These are phyloP conservation scores for Gryon sp. DNA, from an alignment of 1,140 invertebrate species.

Conservation along the genomic window DNA sequence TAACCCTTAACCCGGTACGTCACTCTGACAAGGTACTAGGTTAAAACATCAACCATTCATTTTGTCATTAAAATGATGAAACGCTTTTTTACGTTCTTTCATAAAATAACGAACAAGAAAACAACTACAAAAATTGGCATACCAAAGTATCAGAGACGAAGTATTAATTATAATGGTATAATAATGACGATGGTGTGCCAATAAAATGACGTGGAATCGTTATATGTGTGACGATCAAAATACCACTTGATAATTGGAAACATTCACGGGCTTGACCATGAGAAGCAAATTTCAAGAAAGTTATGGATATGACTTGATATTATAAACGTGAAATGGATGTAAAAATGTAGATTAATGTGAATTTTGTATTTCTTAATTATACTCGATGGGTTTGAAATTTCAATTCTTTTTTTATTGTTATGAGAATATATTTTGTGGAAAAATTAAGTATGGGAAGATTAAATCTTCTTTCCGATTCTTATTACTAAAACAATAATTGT, in stretches of 20 bases:
- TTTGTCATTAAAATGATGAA: slow-evolving; percentile 34
- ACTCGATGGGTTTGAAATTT: too few relatives aligned
- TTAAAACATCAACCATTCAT: slow-evolving; percentile 33
- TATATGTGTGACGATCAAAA: slow-evolving; percentile 15
- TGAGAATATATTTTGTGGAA: too few relatives aligned
- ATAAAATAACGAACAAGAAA: too few relatives aligned
- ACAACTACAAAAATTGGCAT: slow-evolving; percentile 1
- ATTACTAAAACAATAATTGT: too few relatives aligned
- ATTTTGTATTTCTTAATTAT: too few relatives aligned
- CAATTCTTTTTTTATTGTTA: too few relatives aligned
- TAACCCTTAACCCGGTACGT: slow-evolving; percentile 33
- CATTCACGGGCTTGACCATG: slow-evolving; percentile 2
- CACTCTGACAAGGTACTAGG: slow-evolving; percentile 7
- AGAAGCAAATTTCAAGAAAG: too few relatives aligned
- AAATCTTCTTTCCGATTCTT: too few relatives aligned
- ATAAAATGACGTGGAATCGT: slow-evolving; percentile 24
- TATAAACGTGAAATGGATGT: too few relatives aligned
- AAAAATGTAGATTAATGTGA: too few relatives aligned
- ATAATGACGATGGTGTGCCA: slow-evolving; percentile 1
- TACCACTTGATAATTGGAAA: slow-evolving; percentile 12
- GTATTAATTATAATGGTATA: slow-evolving; percentile 33
- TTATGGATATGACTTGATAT: too few relatives aligned
- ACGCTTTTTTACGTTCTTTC: slow-evolving; percentile 2
- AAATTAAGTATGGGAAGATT: too few relatives aligned
- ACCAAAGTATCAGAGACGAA: slow-evolving; percentile 8